Evolutionary conservation across 1,140 invertebrate genomes (phyloP).

Genomic region (Papilio polyxenes): DNA sequence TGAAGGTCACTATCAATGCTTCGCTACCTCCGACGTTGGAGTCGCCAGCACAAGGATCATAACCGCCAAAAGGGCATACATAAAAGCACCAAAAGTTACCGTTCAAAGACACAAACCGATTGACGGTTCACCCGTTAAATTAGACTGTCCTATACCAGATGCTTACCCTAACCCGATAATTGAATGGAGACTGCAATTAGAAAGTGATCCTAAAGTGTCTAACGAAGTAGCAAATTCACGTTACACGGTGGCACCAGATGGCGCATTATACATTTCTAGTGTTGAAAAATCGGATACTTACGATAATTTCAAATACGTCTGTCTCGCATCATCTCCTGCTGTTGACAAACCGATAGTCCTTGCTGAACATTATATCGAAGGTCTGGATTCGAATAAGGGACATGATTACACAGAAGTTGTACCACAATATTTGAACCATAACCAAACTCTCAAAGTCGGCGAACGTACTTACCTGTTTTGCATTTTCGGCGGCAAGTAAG

Average conservation of each 20-base stretch:
- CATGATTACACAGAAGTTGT: slow-evolving; percentile 49
- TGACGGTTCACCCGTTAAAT: slow-evolving; percentile 57
- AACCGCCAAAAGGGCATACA: slow-evolving; percentile 50
- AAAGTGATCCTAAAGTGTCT: slow-evolving; percentile 43
- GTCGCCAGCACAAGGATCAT: slow-evolving; percentile 52
- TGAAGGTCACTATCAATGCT: slow-evolving; percentile 60
- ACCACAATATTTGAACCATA: slow-evolving; percentile 58
- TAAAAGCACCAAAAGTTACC: slow-evolving; percentile 46
- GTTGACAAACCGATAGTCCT: slow-evolving; percentile 50
- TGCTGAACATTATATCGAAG: slow-evolving; percentile 59
- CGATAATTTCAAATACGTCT: slow-evolving; percentile 62
- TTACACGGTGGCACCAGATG: slow-evolving; percentile 57
- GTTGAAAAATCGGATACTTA: slow-evolving; percentile 56
- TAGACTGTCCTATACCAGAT: slow-evolving; percentile 58
- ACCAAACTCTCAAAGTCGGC: slow-evolving; percentile 57
- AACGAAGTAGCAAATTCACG: slow-evolving; percentile 48
- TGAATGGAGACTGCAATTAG: slow-evolving; percentile 52
- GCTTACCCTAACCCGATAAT: slow-evolving; percentile 65
- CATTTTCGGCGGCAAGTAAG: slow-evolving; percentile 72
- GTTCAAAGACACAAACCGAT: slow-evolving; percentile 53
- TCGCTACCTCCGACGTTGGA: slow-evolving; percentile 52
- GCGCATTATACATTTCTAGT: slow-evolving; percentile 61
- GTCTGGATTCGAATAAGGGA: slow-evolving; percentile 45
- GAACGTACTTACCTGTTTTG: slow-evolving; percentile 62
- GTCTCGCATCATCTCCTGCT: slow-evolving; percentile 57